Conservation (phyloP, 2,888 invertebrate genomes). For the Proisotoma minuta region DNA sequence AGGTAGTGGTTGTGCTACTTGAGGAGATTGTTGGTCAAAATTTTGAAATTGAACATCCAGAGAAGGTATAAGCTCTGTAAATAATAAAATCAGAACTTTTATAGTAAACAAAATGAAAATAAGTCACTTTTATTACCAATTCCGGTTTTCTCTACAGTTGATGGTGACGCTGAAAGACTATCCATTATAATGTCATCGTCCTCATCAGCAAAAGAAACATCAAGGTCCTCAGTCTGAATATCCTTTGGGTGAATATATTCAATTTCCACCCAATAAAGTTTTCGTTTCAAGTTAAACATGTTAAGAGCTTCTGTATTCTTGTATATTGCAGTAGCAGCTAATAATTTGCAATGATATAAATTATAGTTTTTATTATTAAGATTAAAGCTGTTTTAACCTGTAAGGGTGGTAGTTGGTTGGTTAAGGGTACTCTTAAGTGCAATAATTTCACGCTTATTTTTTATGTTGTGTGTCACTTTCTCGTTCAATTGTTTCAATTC, state of each 20-base stretch:
- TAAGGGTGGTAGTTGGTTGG: no score
- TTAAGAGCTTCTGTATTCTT: not conserved
- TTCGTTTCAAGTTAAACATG: not conserved
- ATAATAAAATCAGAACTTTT: not conserved
- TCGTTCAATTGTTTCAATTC: no score
- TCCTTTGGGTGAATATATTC: not conserved
- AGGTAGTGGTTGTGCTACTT: conserved; percentile 21
- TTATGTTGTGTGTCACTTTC: no score
- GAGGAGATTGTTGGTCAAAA: conserved; percentile 19
- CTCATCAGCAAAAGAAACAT: not conserved
- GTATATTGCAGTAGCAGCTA: no score
- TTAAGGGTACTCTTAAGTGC: no score
- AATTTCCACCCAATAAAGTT: not conserved
- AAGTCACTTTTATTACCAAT: not conserved
- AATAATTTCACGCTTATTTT: no score
- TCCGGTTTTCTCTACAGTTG: not conserved
- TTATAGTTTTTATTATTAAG: no score
- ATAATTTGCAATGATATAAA: no score
- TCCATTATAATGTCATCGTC: not conserved
- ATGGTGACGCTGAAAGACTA: not conserved
- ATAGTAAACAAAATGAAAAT: not conserved
- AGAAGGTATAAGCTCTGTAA: conserved; percentile 8
- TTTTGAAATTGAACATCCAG: conserved; percentile 9
- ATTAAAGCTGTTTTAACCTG: no score
- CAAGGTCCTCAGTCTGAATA: not conserved